Evolutionary conservation across 2,113 vertebrate genomes (phyloP).

Genomic region (Dolichotis patagonum): DNA sequence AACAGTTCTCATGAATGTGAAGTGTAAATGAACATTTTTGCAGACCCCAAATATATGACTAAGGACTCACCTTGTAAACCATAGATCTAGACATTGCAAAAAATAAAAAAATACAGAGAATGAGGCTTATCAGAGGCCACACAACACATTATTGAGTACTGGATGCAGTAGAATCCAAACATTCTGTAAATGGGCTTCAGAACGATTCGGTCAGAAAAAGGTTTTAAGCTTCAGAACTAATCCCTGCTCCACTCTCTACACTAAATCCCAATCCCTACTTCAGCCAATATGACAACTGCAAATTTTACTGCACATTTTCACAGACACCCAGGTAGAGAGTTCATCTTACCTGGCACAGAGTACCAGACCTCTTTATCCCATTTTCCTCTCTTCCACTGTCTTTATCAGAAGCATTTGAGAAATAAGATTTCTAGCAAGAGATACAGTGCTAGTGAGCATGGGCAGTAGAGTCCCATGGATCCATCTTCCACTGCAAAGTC

Average conservation of each 20-base stretch:
- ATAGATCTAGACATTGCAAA: not conserved
- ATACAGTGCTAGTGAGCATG: rapidly evolving
- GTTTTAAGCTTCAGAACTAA: too few relatives aligned
- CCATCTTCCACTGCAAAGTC: not conserved
- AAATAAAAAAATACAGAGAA: not conserved
- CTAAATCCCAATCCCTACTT: not conserved
- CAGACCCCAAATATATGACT: not conserved
- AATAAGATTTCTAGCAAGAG: not conserved
- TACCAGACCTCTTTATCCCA: not conserved
- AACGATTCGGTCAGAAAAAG: not conserved
- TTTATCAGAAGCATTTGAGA: not conserved
- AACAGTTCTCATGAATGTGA: not conserved
- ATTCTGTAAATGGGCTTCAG: not conserved
- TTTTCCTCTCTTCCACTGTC: too few relatives aligned
- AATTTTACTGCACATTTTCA: not conserved
- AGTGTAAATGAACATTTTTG: not conserved
- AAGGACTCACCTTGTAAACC: not conserved
- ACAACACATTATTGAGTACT: not conserved
- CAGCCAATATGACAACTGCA: not conserved
- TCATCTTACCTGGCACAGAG: not conserved
- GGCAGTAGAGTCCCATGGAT: not conserved
- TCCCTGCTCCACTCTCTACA: not conserved
- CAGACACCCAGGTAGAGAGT: not conserved
- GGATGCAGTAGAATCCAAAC: not conserved
- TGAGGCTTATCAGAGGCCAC: not conserved